Conservation (phyloP, 2,797 vertebrate genomes). For the Pangasius larnaudii region DNA sequence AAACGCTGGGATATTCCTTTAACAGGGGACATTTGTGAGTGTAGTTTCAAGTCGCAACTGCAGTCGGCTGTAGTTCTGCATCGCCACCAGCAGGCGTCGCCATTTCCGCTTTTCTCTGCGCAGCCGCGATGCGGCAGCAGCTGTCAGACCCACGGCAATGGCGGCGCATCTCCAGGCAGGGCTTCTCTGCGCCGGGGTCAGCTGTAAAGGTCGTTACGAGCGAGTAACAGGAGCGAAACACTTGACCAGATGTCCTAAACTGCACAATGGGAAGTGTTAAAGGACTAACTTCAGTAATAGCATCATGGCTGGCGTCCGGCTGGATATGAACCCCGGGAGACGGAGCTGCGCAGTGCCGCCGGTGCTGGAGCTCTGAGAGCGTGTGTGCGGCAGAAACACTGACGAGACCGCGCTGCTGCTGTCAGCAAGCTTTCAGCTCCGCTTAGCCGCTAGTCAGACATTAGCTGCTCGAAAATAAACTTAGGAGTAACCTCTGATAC, state of each 20-base stretch:
- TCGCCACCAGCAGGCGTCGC: constrained; percentile 33
- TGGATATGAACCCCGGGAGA: neutral
- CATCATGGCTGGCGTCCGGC: neutral
- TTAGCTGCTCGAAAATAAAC: neutral
- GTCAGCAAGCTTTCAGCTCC: neutral
- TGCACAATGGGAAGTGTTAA: constrained; percentile 6
- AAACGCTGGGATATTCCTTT: neutral
- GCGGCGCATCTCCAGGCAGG: constrained; percentile 43
- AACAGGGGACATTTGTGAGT: neutral
- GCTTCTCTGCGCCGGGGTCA: constrained; percentile 26
- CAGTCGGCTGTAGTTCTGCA: neutral
- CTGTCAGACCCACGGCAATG: constrained; percentile 58
- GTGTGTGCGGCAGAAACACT: neutral
- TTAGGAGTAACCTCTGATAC: neutral
- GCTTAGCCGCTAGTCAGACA: neutral
- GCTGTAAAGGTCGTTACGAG: constrained; percentile 22
- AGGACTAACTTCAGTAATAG: constrained; percentile 22
- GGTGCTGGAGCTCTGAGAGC: constrained; percentile 10
- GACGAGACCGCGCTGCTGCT: neutral
- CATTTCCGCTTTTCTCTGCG: neutral
- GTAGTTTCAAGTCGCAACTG: neutral
- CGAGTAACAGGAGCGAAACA: neutral
- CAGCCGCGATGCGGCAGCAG: constrained; percentile 46
- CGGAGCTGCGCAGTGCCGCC: constrained; percentile 28
- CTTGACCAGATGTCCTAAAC: constrained; percentile 1